These are phyloP conservation scores for Drosophila anceps DNA, from an alignment of 2,888 invertebrate species.

Conservation along the genomic window DNA sequence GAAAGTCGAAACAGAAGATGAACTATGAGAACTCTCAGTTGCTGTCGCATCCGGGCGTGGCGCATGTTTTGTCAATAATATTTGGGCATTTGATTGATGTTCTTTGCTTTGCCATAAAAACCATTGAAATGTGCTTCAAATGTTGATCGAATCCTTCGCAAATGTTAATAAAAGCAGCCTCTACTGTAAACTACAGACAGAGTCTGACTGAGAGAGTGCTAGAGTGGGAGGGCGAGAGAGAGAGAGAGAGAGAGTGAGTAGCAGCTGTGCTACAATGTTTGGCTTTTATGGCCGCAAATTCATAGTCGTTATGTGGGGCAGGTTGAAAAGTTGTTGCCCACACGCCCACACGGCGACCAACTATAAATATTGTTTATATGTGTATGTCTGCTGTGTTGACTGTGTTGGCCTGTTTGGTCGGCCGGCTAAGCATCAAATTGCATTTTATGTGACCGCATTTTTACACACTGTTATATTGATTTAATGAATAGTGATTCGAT, in stretches of 20 bases:
- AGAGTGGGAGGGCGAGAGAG: not conserved
- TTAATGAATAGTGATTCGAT: constrained; percentile 42
- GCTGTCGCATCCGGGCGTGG: constrained; percentile 33
- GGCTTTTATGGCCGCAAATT: constrained; percentile 71
- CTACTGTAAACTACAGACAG: not conserved
- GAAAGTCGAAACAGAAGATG: constrained; percentile 5
- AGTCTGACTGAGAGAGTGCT: not conserved
- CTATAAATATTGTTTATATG: constrained; percentile 60
- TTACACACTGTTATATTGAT: constrained; percentile 32
- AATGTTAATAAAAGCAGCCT: constrained; percentile 28
- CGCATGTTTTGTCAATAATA: constrained; percentile 78
- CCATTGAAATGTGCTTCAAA: constrained; percentile 77
- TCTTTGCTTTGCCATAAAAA: constrained; percentile 65
- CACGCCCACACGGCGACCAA: constrained; percentile 30
- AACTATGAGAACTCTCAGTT: constrained; percentile 43
- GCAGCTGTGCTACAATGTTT: constrained; percentile 65
- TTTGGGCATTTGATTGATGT: constrained; percentile 77
- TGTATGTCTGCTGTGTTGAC: constrained; percentile 34
- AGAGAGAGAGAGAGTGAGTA: not conserved
- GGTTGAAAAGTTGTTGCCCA: constrained; percentile 8
- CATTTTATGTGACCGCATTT: constrained; percentile 45
- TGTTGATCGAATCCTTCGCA: constrained; percentile 52
- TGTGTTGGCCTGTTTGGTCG: not conserved
- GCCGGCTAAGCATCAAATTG: constrained; percentile 40
- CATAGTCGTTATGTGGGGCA: constrained; percentile 56